These are phyloP conservation scores for Amphipyra tragopoginis DNA, from an alignment of 2,888 invertebrate genomes.

Conservation along the genomic window DNA sequence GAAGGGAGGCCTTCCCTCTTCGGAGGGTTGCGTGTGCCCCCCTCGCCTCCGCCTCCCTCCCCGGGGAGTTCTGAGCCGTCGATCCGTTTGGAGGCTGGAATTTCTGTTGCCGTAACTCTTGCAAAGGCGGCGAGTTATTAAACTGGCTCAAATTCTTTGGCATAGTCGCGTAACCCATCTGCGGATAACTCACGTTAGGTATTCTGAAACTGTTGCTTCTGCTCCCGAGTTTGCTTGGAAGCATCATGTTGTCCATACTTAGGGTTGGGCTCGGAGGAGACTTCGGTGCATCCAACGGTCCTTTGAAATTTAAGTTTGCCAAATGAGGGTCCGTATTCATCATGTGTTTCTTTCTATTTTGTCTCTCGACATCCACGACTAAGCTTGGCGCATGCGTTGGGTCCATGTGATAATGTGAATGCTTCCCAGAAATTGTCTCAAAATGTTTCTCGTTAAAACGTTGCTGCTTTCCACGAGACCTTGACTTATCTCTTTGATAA, in stretches of 20 bases:
- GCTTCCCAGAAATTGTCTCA: slow-evolving; percentile 94
- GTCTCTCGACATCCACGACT: slow-evolving; percentile 94
- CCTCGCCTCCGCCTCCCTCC: slow-evolving; percentile 71
- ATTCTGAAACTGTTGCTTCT: slow-evolving; percentile 85
- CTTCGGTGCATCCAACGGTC: slow-evolving; percentile 88
- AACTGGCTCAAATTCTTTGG: slow-evolving; percentile 91
- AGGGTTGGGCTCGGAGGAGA: slow-evolving; percentile 91
- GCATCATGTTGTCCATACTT: slow-evolving; percentile 88
- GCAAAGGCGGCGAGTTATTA: slow-evolving; percentile 85
- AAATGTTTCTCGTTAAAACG: slow-evolving; percentile 92
- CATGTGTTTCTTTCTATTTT: slow-evolving; percentile 82
- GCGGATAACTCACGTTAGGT: slow-evolving; percentile 84
- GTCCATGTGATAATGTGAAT: slow-evolving; percentile 94
- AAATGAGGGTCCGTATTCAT: slow-evolving; percentile 88
- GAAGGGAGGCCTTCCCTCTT: slow-evolving; percentile 82
- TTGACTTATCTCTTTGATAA: slow-evolving; percentile 94
- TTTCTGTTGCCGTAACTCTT: slow-evolving; percentile 89
- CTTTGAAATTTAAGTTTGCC: slow-evolving; percentile 89
- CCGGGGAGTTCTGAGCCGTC: slow-evolving; percentile 82
- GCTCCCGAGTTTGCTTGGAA: slow-evolving; percentile 88
- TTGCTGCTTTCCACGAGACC: slow-evolving; percentile 92
- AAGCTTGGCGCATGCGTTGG: slow-evolving; percentile 94
- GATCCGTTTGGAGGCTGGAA: slow-evolving; percentile 91
- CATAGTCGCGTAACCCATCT: slow-evolving; percentile 89
- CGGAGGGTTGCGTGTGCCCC: slow-evolving; percentile 84